Base-by-base conservation (phyloP, 2,113 vertebrate species). In the Chionomys nivalis region DNA sequence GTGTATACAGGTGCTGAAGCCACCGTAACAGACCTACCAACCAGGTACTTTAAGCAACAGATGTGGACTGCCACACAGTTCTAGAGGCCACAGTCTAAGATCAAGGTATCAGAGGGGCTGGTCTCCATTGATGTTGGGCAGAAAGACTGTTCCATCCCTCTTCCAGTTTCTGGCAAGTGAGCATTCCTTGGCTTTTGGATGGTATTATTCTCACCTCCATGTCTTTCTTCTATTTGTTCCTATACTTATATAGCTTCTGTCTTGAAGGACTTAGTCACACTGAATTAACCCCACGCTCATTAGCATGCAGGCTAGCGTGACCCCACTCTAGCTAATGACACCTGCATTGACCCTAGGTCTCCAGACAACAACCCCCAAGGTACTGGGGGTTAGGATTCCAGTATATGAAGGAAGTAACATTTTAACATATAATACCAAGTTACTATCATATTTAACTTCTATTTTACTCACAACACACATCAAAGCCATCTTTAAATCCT, bases 201-300 rank as follows among this genome's bases (percentile, higher is more conserved):
- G 49, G 36, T 28, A 6, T 49, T 13, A 14, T 14, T 63, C 7
- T 55, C 5, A 0, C 5, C 28, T 28, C 63, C 23, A 0, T 3
- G 66, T 39, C 72, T 36, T 63, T 73, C 72, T 23, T 55, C 55
- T 28, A 5, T 7, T 19, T 24, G 4, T 16, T 42, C 44, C 83
- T 87, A 7, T 42, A 33, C 49, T 70, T 31, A 58, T 19, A 23
- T 58, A 58, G 58, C 52, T 52, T 23, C 12, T 17, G 36, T 85
- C 33, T 39, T 75, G 31, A 33, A 58, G 58, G 55, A 31, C 42
- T 79, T 28, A 24, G 26, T 66, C 65, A n/a, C 28, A 19, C 0
- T 77, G 87, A 61, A 70, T 47, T 9, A 87, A 0, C n/a, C 23
- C 66, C n/a, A 21, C 14, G 31, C n/a, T 49, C 28, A 2, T n/a